Conservation (phyloP, 2,113 vertebrate species). For the Tragulus kanchil region DNA sequence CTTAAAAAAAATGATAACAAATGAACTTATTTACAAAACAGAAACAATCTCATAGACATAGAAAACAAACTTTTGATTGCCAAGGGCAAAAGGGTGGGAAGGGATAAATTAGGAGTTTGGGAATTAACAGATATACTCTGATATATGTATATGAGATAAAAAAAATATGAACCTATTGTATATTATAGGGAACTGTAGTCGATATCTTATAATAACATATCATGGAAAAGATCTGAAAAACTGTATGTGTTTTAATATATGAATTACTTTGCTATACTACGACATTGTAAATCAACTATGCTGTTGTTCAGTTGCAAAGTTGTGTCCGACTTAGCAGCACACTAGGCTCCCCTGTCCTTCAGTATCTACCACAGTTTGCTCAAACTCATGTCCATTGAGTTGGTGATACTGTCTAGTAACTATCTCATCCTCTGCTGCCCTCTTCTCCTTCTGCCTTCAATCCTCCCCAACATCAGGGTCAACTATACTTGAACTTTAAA, state of each 20-base stretch:
- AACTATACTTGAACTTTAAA: background rate
- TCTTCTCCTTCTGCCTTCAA: background rate
- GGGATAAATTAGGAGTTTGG: background rate
- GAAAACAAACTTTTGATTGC: background rate
- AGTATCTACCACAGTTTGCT: background rate
- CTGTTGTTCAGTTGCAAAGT: background rate
- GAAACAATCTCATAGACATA: background rate
- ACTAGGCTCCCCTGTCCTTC: background rate
- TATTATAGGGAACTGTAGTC: background rate
- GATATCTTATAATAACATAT: background rate
- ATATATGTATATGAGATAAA: background rate
- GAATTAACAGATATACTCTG: background rate
- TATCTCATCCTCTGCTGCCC: background rate
- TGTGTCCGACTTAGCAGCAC: background rate
- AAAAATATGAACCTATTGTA: background rate
- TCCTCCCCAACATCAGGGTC: background rate
- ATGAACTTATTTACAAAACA: background rate
- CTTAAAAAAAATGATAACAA: background rate
- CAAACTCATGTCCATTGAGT: background rate
- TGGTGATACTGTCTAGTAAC: background rate
- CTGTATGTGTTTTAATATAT: background rate
- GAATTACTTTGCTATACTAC: background rate
- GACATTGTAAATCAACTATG: background rate
- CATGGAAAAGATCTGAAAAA: background rate
- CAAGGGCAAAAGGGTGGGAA: background rate